Percentiles rank a stretch among this genome's conserved stretches.
Conservation (phyloP, 2,113 vertebrate species). For the Psilopogon haemacephalus region DNA sequence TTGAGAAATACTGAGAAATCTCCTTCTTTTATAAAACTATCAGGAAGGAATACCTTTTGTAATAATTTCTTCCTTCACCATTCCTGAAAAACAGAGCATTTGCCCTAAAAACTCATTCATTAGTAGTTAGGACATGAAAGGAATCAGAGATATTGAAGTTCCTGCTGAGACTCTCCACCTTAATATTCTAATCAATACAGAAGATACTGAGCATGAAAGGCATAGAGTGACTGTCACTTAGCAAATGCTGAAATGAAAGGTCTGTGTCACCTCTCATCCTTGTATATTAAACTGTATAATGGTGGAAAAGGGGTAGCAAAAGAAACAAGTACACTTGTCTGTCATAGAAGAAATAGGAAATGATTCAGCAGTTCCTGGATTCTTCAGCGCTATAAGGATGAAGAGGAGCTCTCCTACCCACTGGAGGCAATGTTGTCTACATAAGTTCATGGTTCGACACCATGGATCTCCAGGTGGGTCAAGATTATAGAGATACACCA, state of each 20-base stretch:
- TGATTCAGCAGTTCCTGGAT: background rate
- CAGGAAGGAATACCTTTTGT: background rate
- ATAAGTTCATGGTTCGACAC: constrained; percentile 79
- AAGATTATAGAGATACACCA: constrained; percentile 80
- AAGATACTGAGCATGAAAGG: background rate
- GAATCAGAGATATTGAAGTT: background rate
- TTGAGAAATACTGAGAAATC: background rate
- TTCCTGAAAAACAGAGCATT: background rate
- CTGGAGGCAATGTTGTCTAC: constrained; percentile 54
- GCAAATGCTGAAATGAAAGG: background rate
- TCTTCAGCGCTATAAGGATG: constrained; percentile 1
- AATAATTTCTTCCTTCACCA: background rate
- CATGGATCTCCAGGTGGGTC: constrained; percentile 86
- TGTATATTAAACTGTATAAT: background rate
- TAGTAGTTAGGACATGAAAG: background rate
- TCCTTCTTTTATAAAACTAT: background rate
- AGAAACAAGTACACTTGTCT: background rate
- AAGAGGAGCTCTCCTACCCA: constrained; percentile 57
- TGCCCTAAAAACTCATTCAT: background rate
- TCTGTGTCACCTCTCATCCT: background rate
- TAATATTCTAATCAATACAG: background rate
- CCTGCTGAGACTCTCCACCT: background rate
- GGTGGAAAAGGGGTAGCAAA: background rate
- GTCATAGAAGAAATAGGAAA: background rate
- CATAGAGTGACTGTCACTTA: background rate